Conservation (phyloP, 2,888 invertebrate genomes). For the Piscicola geometra region DNA sequence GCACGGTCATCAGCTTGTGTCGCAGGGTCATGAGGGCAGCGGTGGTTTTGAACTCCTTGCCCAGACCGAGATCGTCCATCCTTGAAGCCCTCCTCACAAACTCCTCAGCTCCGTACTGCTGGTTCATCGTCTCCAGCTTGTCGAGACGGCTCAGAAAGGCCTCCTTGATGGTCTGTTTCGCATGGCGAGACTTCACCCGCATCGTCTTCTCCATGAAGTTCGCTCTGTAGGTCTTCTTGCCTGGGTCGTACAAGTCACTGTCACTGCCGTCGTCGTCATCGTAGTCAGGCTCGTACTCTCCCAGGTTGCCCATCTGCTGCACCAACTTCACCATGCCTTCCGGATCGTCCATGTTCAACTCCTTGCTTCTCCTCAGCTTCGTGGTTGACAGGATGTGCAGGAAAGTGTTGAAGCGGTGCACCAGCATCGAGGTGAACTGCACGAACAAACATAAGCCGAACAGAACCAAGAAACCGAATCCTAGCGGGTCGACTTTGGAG, state of each 20-base stretch:
- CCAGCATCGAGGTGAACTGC: conserved; percentile 51
- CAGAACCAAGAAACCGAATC: conserved; percentile 47
- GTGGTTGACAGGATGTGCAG: conserved; percentile 51
- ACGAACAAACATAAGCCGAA: conserved; percentile 48
- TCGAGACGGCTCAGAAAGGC: conserved; percentile 23
- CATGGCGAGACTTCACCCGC: not conserved
- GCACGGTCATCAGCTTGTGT: conserved; percentile 1
- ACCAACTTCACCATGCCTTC: conserved; percentile 29
- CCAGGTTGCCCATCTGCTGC: conserved; percentile 21
- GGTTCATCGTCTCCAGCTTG: conserved; percentile 6
- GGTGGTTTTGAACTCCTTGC: conserved; percentile 13
- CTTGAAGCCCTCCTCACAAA: not conserved
- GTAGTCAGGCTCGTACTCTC: not conserved
- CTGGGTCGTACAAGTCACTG: not conserved
- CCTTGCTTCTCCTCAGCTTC: conserved; percentile 11
- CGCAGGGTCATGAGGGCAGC: conserved; percentile 26
- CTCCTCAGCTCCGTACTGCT: not conserved
- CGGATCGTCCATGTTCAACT: conserved; percentile 23
- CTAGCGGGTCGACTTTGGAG: conserved; percentile 39
- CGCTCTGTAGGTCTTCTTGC: not conserved
- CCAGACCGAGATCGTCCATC: conserved; percentile 13
- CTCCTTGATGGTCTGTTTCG: conserved; percentile 16
- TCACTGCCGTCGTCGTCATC: not conserved
- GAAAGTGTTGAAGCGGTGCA: conserved; percentile 52
- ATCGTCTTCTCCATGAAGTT: conserved; percentile 7